These are phyloP conservation scores for Tauraco erythrolophus DNA, from an alignment of 2,113 vertebrate genomes.

Conservation along the genomic window DNA sequence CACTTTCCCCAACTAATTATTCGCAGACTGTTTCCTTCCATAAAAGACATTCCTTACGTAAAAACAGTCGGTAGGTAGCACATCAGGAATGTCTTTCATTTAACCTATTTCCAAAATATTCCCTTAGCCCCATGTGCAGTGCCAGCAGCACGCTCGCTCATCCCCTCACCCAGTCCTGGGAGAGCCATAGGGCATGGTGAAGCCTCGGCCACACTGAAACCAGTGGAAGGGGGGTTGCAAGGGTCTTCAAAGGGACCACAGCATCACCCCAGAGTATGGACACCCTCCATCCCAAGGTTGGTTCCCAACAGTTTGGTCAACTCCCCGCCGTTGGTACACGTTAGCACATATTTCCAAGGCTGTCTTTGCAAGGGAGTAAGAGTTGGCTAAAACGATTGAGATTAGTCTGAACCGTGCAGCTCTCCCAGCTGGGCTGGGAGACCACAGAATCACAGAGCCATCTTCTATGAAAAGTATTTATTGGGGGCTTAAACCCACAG, in stretches of 20 bases:
- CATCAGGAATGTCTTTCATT: neutral
- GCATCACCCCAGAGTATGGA: neutral
- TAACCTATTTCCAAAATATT: conserved; percentile 20
- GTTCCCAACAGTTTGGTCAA: neutral
- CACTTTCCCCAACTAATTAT: neutral
- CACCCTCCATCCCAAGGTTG: neutral
- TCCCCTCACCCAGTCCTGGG: rapidly evolving
- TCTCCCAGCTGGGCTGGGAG: neutral
- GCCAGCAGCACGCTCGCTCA: neutral
- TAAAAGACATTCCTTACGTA: neutral
- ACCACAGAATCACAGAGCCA: neutral
- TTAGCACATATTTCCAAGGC: neutral
- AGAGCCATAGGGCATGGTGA: neutral
- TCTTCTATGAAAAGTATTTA: neutral
- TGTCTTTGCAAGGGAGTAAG: neutral
- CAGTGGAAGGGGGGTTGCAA: neutral
- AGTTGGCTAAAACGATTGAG: neutral
- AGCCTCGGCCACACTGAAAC: neutral
- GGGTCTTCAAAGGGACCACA: neutral
- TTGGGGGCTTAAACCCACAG: neutral
- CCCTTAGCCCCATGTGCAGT: neutral
- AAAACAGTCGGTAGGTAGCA: neutral
- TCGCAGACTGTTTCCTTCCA: neutral
- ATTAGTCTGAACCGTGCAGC: neutral
- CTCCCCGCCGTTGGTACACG: neutral